Conservation (phyloP, 1,140 invertebrate genomes). For the Diabrotica undecimpunctata region DNA sequence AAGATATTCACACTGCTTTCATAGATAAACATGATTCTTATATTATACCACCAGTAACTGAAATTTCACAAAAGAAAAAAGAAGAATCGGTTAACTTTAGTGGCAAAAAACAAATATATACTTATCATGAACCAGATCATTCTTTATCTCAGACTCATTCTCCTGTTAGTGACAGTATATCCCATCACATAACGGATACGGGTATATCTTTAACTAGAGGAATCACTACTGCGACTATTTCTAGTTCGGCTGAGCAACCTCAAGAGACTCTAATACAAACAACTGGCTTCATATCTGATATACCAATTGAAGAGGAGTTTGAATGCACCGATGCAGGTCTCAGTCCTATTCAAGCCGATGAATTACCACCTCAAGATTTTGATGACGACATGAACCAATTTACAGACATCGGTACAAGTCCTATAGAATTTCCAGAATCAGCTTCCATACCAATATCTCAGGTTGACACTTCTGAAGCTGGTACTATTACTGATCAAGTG, state of each 20-base stretch:
- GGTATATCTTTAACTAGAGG: slow-evolving; percentile 53
- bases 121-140: slow-evolving; percentile 45
- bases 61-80: slow-evolving; percentile 42
- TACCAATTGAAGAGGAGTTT: slow-evolving; percentile 50
- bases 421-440: slow-evolving; percentile 48
- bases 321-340: slow-evolving; percentile 55
- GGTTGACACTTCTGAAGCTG: slow-evolving; percentile 50
- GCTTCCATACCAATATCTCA: slow-evolving; percentile 45
- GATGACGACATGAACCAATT: slow-evolving; percentile 45
- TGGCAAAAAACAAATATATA: slow-evolving; percentile 50
- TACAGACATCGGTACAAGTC: slow-evolving; percentile 50
- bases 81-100: slow-evolving; percentile 54
- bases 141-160: slow-evolving; percentile 44
- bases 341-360: slow-evolving; percentile 54
- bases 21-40: slow-evolving; percentile 31
- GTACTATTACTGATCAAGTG: slow-evolving; percentile 50
- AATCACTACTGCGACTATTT: slow-evolving; percentile 50
- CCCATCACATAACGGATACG: slow-evolving; percentile 53
- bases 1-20: slow-evolving; percentile 21
- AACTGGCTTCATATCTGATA: slow-evolving; percentile 51
- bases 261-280: slow-evolving; percentile 43
- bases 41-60: slow-evolving; percentile 44
- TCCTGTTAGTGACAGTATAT: slow-evolving; percentile 50
- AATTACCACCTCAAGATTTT: slow-evolving; percentile 42
- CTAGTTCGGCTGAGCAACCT: slow-evolving; percentile 44